A percentile compares a stretch with the other conserved stretches of the same genome.
These are phyloP conservation scores for Nanorana parkeri DNA, from an alignment of 2,113 vertebrate genomes.

Conservation along the genomic window DNA sequence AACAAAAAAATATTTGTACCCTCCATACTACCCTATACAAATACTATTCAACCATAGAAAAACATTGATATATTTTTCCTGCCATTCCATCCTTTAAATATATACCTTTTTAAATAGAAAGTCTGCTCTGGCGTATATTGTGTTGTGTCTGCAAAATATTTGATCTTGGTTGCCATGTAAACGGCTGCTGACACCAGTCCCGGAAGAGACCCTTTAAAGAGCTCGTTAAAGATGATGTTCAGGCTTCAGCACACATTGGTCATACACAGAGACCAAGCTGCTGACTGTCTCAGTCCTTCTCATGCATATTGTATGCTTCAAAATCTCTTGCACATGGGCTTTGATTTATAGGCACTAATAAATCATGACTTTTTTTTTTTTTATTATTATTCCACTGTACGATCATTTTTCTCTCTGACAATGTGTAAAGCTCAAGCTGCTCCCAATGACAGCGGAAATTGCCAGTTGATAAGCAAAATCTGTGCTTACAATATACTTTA, in stretches of 20 bases:
- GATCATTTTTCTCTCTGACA: slow-evolving; percentile 21
- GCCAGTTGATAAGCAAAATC: slow-evolving; percentile 2
- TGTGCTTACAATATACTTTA: slow-evolving; percentile 2
- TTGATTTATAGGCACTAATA: slow-evolving; percentile 33
- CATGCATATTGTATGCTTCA: slow-evolving; percentile 21
- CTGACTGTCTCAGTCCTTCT: neutral
- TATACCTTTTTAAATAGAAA: neutral
- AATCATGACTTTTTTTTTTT: slow-evolving; percentile 1
- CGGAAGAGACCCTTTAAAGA: neutral
- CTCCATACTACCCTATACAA: too few relatives aligned
- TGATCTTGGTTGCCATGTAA: neutral
- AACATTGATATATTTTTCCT: too few relatives aligned
- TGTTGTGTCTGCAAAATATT: neutral
- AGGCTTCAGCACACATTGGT: slow-evolving; percentile 17
- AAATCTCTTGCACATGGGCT: slow-evolving; percentile 16
- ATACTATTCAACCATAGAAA: too few relatives aligned
- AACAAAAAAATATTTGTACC: too few relatives aligned
- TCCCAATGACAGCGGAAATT: slow-evolving; percentile 16
- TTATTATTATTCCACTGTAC: neutral
- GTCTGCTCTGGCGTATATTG: neutral
- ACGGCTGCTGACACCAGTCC: neutral
- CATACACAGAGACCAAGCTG: neutral
- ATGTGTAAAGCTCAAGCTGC: slow-evolving; percentile 9
- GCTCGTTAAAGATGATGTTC: neutral
- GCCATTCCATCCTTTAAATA: too few relatives aligned